Percentiles rank a stretch among this genome's conserved stretches.
Evolutionary conservation across 64 coral and sea anemone genomes (phyloP).

Genomic region (Astreopora myriophthalma): DNA sequence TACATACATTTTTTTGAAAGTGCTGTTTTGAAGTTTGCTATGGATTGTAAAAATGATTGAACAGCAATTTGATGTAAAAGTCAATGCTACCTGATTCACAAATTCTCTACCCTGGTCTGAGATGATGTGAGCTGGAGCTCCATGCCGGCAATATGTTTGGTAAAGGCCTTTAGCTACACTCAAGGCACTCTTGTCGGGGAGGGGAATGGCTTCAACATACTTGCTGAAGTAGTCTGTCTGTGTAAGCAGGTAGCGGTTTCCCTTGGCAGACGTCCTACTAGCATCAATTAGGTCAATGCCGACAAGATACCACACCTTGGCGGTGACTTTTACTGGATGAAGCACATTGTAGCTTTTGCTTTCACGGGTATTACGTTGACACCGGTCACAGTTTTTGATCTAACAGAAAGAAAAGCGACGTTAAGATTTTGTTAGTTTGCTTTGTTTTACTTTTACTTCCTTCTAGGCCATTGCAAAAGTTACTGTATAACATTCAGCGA

Average conservation of each 20-base stretch:
- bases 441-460: no score
- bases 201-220: conserved; percentile 60
- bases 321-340: conserved; percentile 39
- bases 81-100: conserved; percentile 42
- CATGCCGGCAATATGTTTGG: conserved; percentile 41
- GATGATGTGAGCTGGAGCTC: conserved; percentile 61
- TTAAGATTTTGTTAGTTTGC: neutral
- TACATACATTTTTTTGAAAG: neutral
- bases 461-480: neutral
- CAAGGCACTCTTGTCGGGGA: conserved; percentile 39
- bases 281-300: conserved; percentile 65
- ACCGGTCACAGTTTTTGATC: conserved; percentile 57
- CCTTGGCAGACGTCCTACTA: conserved; percentile 3
- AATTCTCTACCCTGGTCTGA: conserved; percentile 60
- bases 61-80: neutral
- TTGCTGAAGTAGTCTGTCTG: conserved; percentile 69
- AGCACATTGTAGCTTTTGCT: conserved; percentile 18
- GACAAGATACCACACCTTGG: conserved; percentile 57
- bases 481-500: neutral
- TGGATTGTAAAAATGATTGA: neutral
- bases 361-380: conserved; percentile 36
- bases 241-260: conserved; percentile 56
- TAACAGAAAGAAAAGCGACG: neutral
- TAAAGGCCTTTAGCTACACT: conserved; percentile 66
- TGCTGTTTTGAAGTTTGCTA: neutral